Base-by-base conservation (phyloP, 92 coral and sea anemone species). In the Virgularia gustaviana region DNA sequence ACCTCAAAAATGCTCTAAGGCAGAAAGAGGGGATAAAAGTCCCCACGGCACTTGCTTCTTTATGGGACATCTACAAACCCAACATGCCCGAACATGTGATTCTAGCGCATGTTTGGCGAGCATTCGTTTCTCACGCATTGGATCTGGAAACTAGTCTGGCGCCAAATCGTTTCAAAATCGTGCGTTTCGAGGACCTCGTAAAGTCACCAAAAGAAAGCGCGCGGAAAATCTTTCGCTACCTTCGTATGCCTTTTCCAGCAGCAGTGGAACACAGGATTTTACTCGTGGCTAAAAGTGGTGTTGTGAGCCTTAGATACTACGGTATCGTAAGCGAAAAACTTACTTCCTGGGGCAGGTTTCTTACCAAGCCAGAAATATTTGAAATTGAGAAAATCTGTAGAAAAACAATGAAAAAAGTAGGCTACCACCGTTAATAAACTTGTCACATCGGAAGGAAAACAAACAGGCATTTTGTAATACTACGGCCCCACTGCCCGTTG, bases 41-140 rank as follows among this genome's bases (percentile, higher is more conserved):
- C 13, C 63, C 56, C 43, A 67, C 39, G 45, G 25, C 84, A 22
- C 67, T 89, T 13, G 86, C 96, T 31, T 79, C 83, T 73, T 71
- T 89, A 41, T 89, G 96, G 96, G 63, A 76, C 36, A 52, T 87
- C 8, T 85, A 87, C 22, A 75, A 70, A n/a, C n/a, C n/a, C n/a
- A n/a, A n/a, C n/a, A n/a, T n/a, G n/a, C n/a, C n/a, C n/a, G n/a
- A n/a, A n/a, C 55, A 47, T 15, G 55, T 47, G 15, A 25, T 47
- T 25, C 22, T 47, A 25, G 55, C 55, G 6, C 55, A 15, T 47
- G 22, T 47, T 47, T 47, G 55, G 55, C 20, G 15, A 5, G 55
- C 55, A 3, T 47, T 47, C 18, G 55, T 15, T 25, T 4, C 55
- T n/a, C 63, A 63, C 16, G 96, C 96, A 1, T 49, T 76, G 11